phyloP scores from a whole-genome alignment of 2,797 vertebrate species.

The Morelia viridis region DNA sequence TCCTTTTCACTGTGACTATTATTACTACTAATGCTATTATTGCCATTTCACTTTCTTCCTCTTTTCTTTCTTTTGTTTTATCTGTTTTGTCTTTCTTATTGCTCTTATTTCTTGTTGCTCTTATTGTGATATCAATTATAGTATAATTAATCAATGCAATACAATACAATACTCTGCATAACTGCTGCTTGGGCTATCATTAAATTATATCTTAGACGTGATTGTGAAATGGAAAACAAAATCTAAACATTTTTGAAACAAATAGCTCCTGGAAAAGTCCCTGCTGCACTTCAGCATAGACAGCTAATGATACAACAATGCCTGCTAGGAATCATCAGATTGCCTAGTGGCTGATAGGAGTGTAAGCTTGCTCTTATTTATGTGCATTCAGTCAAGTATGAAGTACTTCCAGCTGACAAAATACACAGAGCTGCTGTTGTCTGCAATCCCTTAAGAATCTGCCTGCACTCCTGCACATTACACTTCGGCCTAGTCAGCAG shows the following conservation, averaged over 20 bases:
- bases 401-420: not conserved
- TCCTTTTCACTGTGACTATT: not conserved
- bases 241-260: not conserved
- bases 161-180: not conserved
- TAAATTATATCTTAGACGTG: not conserved
- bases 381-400: not conserved
- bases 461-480: not conserved
- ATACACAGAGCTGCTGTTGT: not conserved
- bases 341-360: not conserved
- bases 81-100: not conserved
- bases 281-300: not conserved
- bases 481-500: not conserved
- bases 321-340: not conserved
- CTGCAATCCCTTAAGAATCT: not conserved
- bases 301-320: not conserved
- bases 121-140: not conserved
- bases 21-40: not conserved
- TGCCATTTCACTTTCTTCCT: not conserved
- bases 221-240: not conserved
- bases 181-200: not conserved
- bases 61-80: not conserved
- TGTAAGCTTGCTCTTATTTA: not conserved
- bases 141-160: not conserved
- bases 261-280: not conserved
- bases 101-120: not conserved